phyloP scores from a whole-genome alignment of 2,888 invertebrate species.

The Limulus polyphemus region DNA sequence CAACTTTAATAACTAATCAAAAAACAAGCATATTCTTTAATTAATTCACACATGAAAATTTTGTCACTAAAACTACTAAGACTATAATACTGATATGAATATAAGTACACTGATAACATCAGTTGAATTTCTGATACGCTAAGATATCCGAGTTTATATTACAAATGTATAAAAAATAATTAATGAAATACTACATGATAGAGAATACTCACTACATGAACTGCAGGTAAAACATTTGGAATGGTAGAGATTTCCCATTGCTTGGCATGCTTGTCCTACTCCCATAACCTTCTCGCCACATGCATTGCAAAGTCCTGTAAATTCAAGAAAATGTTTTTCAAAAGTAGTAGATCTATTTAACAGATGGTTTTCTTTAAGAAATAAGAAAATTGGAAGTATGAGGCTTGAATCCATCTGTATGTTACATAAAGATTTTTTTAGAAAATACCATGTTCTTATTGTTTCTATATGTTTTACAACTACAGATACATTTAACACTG shows the following conservation, averaged over 20 bases:
- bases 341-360: too few species aligned
- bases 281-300: conserved; percentile 92
- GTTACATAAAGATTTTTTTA: too few species aligned
- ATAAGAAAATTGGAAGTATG: too few species aligned
- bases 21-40: neutral
- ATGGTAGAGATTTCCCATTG: conserved; percentile 96
- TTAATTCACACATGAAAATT: neutral
- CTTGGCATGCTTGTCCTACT: conserved; percentile 92
- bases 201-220: conserved; percentile 53
- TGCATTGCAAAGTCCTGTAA: conserved; percentile 62
- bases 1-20: too few species aligned
- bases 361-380: too few species aligned
- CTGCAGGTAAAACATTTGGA: conserved; percentile 98
- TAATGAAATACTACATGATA: neutral
- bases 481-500: too few species aligned
- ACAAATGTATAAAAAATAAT: neutral
- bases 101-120: too few species aligned
- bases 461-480: too few species aligned
- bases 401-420: too few species aligned
- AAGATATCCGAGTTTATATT: neutral
- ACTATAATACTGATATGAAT: neutral
- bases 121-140: neutral
- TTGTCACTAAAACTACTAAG: neutral
- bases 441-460: too few species aligned
- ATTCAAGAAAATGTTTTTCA: too few species aligned